Base-by-base conservation (phyloP, 1,140 invertebrate species). In the Dendrolimus kikuchii region DNA sequence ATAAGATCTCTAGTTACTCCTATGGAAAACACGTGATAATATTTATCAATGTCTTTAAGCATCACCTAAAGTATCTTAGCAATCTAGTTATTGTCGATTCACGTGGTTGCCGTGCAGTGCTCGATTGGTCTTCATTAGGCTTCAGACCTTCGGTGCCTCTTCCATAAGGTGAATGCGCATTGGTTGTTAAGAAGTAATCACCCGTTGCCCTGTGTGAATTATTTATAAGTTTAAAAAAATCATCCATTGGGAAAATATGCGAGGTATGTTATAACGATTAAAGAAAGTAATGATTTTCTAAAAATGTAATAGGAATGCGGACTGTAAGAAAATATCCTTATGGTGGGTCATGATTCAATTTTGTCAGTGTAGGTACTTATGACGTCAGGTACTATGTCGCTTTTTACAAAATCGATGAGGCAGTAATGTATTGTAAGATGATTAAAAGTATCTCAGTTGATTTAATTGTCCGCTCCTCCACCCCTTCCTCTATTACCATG, bases 121-220 rank as follows among this genome's bases (percentile, higher is more conserved):
- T 63, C 0, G 51, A 23, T 36, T 57, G 55, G 36, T 56, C 60
- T 40, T 46, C 38, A 39, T 63, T 60, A 5, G 78, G 71, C 6
- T 62, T 64, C 37, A 77, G 49, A 5, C 84, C 81, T 39, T 54
- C 54, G 5, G 40, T 4, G 0, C 73, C 73, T 60, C 66, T 73
- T 7, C 70, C 69, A 50, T 61, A 86, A 0, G 73, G 73, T 4
- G 68, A 37, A 5, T 61, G 47, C 0, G 50, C 5, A 38, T 74
- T 74, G 9, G 84, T 87, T n/a, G 64, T 62, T 6, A 84, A 59
- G 65, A 62, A 87, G 49, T 51, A 87, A 60, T 82, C 79, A 7
- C 82, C 84, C 46, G 57, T 55, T 4, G 74, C 73, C 45, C 83
- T 86, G 66, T 42, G 68, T 40, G 43, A 8, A 23, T 23, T 23